Percentiles rank a stretch among this genome's conserved stretches.
These are phyloP conservation scores for Lagothrix lagotricha DNA, from an alignment of 2,797 vertebrate genomes.

Conservation along the genomic window DNA sequence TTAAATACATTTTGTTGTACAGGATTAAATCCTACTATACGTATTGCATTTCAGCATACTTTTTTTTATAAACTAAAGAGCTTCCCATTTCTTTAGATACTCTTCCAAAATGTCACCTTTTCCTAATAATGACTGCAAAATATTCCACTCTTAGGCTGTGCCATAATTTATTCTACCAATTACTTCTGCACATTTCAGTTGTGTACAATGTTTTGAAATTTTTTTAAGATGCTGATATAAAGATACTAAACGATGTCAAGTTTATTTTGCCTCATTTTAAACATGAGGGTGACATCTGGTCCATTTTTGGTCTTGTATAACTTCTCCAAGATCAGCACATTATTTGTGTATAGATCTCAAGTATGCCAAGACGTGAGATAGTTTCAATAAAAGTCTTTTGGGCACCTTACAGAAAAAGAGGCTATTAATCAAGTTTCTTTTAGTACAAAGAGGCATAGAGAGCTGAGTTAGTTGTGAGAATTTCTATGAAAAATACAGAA, in stretches of 20 bases:
- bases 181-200: not conserved
- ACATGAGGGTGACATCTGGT: not conserved
- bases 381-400: not conserved
- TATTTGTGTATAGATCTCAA: not conserved
- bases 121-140: not conserved
- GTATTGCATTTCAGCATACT: not conserved
- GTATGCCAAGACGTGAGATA: not conserved
- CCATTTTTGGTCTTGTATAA: constrained; percentile 7
- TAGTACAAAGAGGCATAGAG: not conserved
- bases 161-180: constrained; percentile 5
- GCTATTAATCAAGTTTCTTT: constrained; percentile 12
- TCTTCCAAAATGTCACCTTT: not conserved
- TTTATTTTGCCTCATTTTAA: not conserved
- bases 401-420: not conserved
- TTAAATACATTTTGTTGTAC: constrained; percentile 25
- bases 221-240: not conserved
- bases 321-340: not conserved
- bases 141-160: not conserved
- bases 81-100: not conserved
- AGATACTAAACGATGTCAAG: not conserved
- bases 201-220: not conserved
- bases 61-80: not conserved
- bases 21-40: not conserved
- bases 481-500: not conserved
- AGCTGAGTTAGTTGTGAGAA: not conserved